Base-by-base conservation (phyloP, 35 echinoderm and acorn worm genomes). In the Apostichopus californicus region DNA sequence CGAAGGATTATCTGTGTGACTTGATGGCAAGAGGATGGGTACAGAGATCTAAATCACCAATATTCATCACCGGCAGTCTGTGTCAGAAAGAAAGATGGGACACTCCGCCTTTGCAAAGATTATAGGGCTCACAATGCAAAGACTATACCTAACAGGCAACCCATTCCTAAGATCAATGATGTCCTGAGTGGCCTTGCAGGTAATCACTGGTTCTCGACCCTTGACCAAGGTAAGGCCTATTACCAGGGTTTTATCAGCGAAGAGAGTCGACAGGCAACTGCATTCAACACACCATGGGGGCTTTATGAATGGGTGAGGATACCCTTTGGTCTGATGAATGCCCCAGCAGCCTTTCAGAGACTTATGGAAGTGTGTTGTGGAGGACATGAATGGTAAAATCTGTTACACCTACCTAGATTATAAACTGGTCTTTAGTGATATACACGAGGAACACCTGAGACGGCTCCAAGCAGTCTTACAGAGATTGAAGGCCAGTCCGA, bases 151-250 rank as follows among this genome's bases (percentile, higher is more conserved):
- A 86, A 94, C 60, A 15, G 87, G n/a, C 92, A 93, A 90, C 93
- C 93, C 1, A 94, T 94, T 78, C 86, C 87, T 3, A 59, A 77
- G 5, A 63, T 94, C 54, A 72, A 90, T 12, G 93, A 94, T 66
- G 77, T 90, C 3, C 59, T 94, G 10, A 78, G 81, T 46, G 86
- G 73, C 6, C 25, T 82, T 25, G 77, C 64, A 57, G 93, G 77
- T n/a, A 93, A 80, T 54, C 28, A 55, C 1, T 93, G 86, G 75
- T 88, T 93, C 56, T n/a, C 84, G 13, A 89, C 86, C 5, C 72
- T 93, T 5, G 92, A 93, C 72, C 54, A 89, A 89, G 92, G 92
- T 21, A 93, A 93, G 17, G 92, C 83, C 58, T 34, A 34, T 34
- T 34, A 25, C 24, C 92, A 93, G 72, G 92, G 85, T 4, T 93